Conservation (phyloP, 2,113 vertebrate genomes). For the Atherinomorus stipes region DNA sequence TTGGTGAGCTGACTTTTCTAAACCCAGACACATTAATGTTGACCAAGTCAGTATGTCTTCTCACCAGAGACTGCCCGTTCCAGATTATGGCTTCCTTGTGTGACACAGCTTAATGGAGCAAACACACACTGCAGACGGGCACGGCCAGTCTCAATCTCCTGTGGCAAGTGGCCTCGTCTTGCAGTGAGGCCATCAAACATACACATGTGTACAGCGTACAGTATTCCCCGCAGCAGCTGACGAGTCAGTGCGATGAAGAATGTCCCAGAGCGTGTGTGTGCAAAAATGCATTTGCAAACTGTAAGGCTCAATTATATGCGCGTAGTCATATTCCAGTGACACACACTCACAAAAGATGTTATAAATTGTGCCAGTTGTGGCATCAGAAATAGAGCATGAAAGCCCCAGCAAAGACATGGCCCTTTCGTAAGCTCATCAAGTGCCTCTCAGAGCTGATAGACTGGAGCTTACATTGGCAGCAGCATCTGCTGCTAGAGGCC, state of each 20-base stretch:
- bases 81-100: slow-evolving; percentile 68
- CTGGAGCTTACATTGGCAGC: slow-evolving; percentile 41
- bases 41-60: slow-evolving; percentile 61
- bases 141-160: slow-evolving; percentile 59
- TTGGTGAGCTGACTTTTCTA: background rate
- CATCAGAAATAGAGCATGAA: slow-evolving; percentile 50
- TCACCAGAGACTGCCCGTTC: slow-evolving; percentile 65
- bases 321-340: slow-evolving; percentile 18
- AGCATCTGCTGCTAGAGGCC: slow-evolving; percentile 29
- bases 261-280: slow-evolving; percentile 13
- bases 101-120: slow-evolving; percentile 68
- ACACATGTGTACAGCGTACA: background rate
- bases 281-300: slow-evolving; percentile 27
- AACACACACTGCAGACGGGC: slow-evolving; percentile 52
- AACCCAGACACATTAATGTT: slow-evolving; percentile 52
- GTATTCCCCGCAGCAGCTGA: slow-evolving; percentile 33
- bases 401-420: slow-evolving; percentile 20
- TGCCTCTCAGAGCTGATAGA: slow-evolving; percentile 46
- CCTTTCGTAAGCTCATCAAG: slow-evolving; percentile 51
- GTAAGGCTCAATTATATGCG: background rate
- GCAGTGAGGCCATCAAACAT: slow-evolving; percentile 11
- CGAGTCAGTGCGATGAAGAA: slow-evolving; percentile 37
- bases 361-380: slow-evolving; percentile 34
- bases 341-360: background rate
- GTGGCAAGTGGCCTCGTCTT: slow-evolving; percentile 24